Evolutionary conservation across 2,888 invertebrate species (phyloP).

Genomic region (Leucophenga montana): DNA sequence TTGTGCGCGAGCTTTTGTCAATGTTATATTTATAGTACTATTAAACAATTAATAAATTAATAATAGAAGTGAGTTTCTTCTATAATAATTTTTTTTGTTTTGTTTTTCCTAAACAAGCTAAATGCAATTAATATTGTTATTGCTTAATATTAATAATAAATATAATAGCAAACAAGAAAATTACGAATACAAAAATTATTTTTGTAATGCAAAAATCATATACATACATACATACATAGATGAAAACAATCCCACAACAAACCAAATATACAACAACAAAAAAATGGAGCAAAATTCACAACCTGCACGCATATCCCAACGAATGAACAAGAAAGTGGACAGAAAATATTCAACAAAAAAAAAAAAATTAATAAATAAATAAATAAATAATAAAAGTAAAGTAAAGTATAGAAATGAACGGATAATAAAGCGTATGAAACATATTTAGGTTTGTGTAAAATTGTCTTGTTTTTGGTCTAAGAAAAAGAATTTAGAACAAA

Average conservation of each 20-base stretch:
- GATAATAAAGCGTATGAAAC: neutral
- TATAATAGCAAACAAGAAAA: slow-evolving; percentile 42
- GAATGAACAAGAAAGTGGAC: slow-evolving; percentile 44
- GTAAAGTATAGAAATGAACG: neutral
- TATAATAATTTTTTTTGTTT: slow-evolving; percentile 50
- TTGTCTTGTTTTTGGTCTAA: neutral
- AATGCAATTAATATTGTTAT: slow-evolving; percentile 11
- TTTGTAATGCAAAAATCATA: neutral
- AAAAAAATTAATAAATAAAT: neutral
- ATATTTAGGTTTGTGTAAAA: slow-evolving; percentile 13
- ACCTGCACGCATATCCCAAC: slow-evolving; percentile 68
- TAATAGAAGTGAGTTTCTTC: slow-evolving; percentile 38
- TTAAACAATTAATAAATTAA: slow-evolving; percentile 27
- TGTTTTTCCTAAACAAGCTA: slow-evolving; percentile 17
- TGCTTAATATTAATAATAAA: neutral
- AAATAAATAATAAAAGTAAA: slow-evolving; percentile 1
- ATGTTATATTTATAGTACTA: neutral
- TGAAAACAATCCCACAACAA: neutral
- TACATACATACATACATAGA: neutral
- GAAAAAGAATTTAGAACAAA: neutral
- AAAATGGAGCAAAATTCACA: slow-evolving; percentile 36
- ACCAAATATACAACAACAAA: neutral
- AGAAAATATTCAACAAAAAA: neutral
- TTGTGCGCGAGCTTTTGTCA: slow-evolving; percentile 17
- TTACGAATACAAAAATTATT: slow-evolving; percentile 22